A percentile compares a stretch with the other conserved stretches of the same genome.
These are phyloP conservation scores for Germaria angustata DNA, from an alignment of 2,888 invertebrate species.

Conservation along the genomic window DNA sequence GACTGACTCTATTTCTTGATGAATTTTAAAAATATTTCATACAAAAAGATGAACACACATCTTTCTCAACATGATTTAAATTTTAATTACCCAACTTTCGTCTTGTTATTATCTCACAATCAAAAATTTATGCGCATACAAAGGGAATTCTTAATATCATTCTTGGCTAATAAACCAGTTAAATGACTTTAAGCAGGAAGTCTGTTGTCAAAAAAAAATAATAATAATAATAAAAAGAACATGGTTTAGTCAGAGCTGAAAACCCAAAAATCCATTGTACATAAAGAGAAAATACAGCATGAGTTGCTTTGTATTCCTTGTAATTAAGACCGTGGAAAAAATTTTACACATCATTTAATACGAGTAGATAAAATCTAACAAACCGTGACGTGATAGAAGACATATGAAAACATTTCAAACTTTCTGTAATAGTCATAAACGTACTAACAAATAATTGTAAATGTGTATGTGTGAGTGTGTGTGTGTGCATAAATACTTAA, in stretches of 20 bases:
- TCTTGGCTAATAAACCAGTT: constrained; percentile 39
- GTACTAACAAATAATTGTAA: not conserved
- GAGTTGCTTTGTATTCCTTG: not conserved
- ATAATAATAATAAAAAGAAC: no score
- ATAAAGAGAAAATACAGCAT: not conserved
- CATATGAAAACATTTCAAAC: constrained; percentile 17
- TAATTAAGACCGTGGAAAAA: constrained; percentile 61
- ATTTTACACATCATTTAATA: constrained; percentile 67
- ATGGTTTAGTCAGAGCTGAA: not conserved
- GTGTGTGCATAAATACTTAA: not conserved
- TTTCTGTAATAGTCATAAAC: not conserved
- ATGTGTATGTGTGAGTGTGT: not conserved
- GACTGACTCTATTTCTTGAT: no score
- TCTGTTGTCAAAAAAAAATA: not conserved
- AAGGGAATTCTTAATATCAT: constrained; percentile 33
- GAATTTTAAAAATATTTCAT: no score
- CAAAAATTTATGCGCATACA: constrained; percentile 12
- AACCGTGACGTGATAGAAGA: constrained; percentile 40
- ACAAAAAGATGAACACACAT: no score
- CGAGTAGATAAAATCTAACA: constrained; percentile 57
- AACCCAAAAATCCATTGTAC: not conserved
- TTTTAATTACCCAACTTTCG: not conserved
- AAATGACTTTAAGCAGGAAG: constrained; percentile 23
- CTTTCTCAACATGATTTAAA: no score
- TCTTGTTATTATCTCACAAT: not conserved